phyloP scores from a whole-genome alignment of 2,113 vertebrate genomes.

The Periophthalmus modestus region DNA sequence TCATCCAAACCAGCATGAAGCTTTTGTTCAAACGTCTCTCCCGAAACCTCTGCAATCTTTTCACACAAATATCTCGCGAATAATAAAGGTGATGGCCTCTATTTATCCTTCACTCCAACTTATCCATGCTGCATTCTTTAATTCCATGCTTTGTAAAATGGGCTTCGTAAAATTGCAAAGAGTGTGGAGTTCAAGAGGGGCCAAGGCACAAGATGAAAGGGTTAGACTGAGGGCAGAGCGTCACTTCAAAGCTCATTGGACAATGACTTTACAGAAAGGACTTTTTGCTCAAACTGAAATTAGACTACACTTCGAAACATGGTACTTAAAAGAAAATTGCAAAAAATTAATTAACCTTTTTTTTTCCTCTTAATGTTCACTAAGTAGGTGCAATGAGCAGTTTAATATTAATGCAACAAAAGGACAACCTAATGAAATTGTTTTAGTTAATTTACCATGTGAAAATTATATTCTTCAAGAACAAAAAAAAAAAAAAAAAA shows the following conservation, averaged over 20 bases:
- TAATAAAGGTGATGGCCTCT: constrained; percentile 18
- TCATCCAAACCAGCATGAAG: constrained; percentile 24
- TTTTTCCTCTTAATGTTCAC: background rate
- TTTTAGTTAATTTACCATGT: background rate
- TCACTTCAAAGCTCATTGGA: constrained; percentile 37
- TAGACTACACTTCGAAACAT: background rate
- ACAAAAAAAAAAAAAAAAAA: background rate
- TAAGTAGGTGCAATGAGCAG: background rate
- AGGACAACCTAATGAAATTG: background rate
- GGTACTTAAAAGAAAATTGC: background rate
- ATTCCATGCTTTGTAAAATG: constrained; percentile 14
- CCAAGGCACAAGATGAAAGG: constrained; percentile 44
- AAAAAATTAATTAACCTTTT: constrained; percentile 7
- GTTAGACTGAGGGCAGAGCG: constrained; percentile 26
- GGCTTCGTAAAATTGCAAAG: constrained; percentile 9
- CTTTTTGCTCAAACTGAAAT: constrained; percentile 10
- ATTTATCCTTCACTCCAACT: constrained; percentile 22
- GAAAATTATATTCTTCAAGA: background rate
- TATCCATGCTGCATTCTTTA: constrained; percentile 15
- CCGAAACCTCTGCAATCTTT: background rate
- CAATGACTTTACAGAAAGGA: constrained; percentile 18
- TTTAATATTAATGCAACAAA: background rate
- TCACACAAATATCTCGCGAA: background rate
- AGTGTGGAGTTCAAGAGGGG: constrained; percentile 36
- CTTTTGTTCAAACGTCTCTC: background rate